These are phyloP conservation scores for Sternotherus odoratus DNA, from an alignment of 2,797 vertebrate genomes.

Conservation along the genomic window DNA sequence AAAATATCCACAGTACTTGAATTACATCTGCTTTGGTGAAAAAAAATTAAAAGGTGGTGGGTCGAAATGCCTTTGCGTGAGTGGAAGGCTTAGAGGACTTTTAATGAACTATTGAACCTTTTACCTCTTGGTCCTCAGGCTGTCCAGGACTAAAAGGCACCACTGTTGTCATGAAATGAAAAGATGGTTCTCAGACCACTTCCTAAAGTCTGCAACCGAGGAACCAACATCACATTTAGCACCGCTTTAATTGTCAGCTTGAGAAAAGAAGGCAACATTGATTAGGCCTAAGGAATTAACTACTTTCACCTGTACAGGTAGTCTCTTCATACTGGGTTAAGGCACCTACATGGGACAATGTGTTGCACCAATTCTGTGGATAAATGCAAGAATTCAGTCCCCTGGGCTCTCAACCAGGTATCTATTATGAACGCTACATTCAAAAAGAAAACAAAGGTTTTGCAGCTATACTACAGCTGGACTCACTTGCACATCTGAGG, in stretches of 20 bases:
- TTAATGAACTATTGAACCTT: neutral
- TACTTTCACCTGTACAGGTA: neutral
- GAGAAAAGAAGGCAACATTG: neutral
- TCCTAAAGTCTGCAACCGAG: neutral
- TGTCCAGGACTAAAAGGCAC: neutral
- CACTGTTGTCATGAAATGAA: neutral
- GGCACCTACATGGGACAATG: neutral
- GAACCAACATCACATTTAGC: neutral
- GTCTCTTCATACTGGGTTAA: neutral
- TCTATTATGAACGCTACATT: neutral
- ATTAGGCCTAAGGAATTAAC: neutral
- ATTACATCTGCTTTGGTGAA: neutral
- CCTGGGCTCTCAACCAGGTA: neutral
- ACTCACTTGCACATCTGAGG: neutral
- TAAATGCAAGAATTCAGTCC: neutral
- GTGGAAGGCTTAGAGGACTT: neutral
- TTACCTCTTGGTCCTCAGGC: neutral
- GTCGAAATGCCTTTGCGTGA: neutral
- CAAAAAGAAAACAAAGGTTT: neutral
- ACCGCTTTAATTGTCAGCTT: neutral
- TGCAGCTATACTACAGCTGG: rapidly evolving
- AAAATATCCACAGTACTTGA: neutral
- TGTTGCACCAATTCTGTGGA: neutral
- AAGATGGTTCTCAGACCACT: neutral
- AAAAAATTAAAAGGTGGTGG: neutral